Base-by-base conservation (phyloP, 2,113 vertebrate genomes). In the Lagopus muta region DNA sequence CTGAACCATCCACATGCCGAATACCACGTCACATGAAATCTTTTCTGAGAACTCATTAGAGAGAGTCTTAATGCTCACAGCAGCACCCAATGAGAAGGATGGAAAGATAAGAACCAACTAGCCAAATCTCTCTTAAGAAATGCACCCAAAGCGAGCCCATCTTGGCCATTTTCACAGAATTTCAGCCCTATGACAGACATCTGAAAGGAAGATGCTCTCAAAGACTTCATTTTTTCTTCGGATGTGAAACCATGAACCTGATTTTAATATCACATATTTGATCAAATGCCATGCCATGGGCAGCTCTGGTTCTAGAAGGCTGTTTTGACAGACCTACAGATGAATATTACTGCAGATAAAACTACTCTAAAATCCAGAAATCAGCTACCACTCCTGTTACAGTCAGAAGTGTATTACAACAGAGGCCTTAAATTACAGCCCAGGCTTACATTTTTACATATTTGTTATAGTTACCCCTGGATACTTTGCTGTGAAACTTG, bases 401-500 rank as follows among this genome's bases (percentile, higher is more conserved):
- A 16, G 58, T 81, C 58, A 79, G 61, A 92, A 81, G 27, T 27
- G 16, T 65, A 78, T 69, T 88, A 91, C 73, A 90, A 88, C 36
- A 5, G 1, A 86, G 27, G 61, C 65, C 85, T 88, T 95, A 89
- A 86, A 72, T 88, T 94, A 84, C 80, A 90, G 34, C 9, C n/a
- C 10, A 2, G 80, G 21, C 27, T 73, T 69, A 75, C 22, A 65
- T 84, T 86, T 94, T 93, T 4, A 90, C 92, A 75, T 94, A 86
- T 94, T 95, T 94, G 57, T 88, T 91, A 91, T 65, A 93, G 85
- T 79, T 94, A 93, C 72, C 80, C 50, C 61, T 86, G 66, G 73
- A 95, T 84, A 95, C 60, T 94, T 94, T 47, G 73, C 79, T 93
- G 57, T 86, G 95, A 93, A 96, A 95, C 66, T 58, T 32, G 70